A percentile compares a stretch with the other conserved stretches of the same genome.
Evolutionary conservation across 1,140 invertebrate species (phyloP).

Genomic region (Popillia japonica): DNA sequence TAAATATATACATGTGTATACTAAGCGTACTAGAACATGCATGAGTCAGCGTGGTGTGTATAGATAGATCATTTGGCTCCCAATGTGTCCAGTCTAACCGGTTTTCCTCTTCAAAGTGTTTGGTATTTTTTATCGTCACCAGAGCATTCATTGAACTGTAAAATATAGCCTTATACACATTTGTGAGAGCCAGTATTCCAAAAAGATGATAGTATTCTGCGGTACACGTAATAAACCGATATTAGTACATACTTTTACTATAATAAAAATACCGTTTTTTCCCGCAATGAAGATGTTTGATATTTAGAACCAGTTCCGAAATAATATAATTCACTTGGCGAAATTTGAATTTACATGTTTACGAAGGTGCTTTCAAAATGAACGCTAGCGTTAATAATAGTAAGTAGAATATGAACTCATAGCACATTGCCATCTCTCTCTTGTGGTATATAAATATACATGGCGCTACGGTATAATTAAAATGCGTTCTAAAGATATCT

Average conservation of each 20-base stretch:
- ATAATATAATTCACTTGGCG: not conserved
- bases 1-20: not conserved
- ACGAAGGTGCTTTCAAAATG: not conserved
- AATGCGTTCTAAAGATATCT: constrained; percentile 5
- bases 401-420: not conserved
- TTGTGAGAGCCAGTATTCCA: not conserved
- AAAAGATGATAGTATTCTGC: not conserved
- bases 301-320: not conserved
- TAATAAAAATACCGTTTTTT: too few relatives aligned
- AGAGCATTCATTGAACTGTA: not conserved
- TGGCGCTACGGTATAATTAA: constrained; percentile 18
- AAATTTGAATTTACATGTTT: constrained; percentile 4
- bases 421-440: not conserved
- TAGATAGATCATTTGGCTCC: constrained; percentile 16
- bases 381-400: constrained; percentile 1
- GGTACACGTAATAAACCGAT: too few relatives aligned
- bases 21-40: not conserved
- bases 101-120: constrained; percentile 30
- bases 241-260: too few relatives aligned
- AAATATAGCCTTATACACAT: not conserved
- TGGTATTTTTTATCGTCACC: not conserved
- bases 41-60: not conserved
- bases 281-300: not conserved
- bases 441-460: not conserved
- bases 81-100: constrained; percentile 18